Percentiles rank a stretch among this genome's conserved stretches.
These are phyloP conservation scores for Xestobium rufovillosum DNA, from an alignment of 2,888 invertebrate species.

Conservation along the genomic window DNA sequence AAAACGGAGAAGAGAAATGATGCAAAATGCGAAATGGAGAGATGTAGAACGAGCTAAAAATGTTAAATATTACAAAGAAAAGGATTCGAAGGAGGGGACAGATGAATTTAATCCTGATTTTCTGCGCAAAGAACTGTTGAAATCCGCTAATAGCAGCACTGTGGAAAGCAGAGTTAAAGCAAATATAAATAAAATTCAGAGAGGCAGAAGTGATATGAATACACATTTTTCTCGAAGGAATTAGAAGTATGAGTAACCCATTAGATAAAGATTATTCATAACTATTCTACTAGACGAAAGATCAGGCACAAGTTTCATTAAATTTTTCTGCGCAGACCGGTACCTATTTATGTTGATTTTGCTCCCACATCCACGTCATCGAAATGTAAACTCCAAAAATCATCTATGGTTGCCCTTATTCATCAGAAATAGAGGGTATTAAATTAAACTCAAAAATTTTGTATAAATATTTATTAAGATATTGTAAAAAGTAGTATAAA, in stretches of 20 bases:
- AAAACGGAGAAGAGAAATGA: slow-evolving; percentile 69
- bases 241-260: slow-evolving; percentile 16
- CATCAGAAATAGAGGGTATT: no score
- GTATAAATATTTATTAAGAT: neutral
- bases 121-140: slow-evolving; percentile 55
- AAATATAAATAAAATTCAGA: slow-evolving; percentile 84
- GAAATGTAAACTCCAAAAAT: no score
- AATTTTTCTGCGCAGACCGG: no score
- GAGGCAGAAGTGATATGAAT: slow-evolving; percentile 72
- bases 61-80: slow-evolving; percentile 57
- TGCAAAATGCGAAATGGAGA: slow-evolving; percentile 66
- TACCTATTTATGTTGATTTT: no score
- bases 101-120: slow-evolving; percentile 50
- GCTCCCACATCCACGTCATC: no score
- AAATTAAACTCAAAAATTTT: slow-evolving; percentile 1
- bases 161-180: slow-evolving; percentile 80
- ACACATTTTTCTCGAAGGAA: slow-evolving; percentile 62
- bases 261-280: no score
- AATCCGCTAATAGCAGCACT: slow-evolving; percentile 57
- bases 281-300: no score
- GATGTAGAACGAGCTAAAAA: slow-evolving; percentile 58
- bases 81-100: slow-evolving; percentile 46
- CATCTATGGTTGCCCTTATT: no score
- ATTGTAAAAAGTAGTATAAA: neutral
- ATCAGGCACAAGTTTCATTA: no score